Evolutionary conservation across 2,113 vertebrate genomes (phyloP), one percentile per base, ranked within the genome.

Genomic region (Rousettus leschenaultii): DNA sequence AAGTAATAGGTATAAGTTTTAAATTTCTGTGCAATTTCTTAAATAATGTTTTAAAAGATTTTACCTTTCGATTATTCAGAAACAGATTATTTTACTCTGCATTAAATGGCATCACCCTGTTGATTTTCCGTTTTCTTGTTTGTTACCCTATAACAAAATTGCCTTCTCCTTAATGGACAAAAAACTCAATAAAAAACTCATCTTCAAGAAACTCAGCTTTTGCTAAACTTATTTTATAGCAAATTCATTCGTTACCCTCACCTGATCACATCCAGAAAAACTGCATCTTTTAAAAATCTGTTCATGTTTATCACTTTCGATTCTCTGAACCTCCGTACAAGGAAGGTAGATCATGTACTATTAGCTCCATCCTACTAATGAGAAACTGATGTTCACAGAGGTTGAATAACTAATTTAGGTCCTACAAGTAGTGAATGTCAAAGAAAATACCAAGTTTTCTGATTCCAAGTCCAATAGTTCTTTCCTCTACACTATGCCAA

Each of bases 21-120:
- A 74, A 57, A 77, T 61, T 94, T 96, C 21, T 85, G 55, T 82
- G 6, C 53, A 91, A 86, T 51, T 88, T 65, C 55, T 94, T 94
- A 78, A 48, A 74, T 8, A 33, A 61, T 38, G 26, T 86, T 95
- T 91, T 70, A n/a, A 0, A 95, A 70, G 53, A 74, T 66, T 91
- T 92, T 74, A 40, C 55, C 70, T 77, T 83, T 24, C 57, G 61
- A 87, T 82, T 92, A 95, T 80, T 75, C 38, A 77, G 33, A 74
- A 66, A 75, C 5, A 95, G 6, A 85, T 73, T 89, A 26, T 86
- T 91, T 84, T 53, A 65, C 18, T n/a, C 24, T 79, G 12, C 57
- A 79, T 45, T 57, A 89, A 13, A 86, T 3, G 83, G 3, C 68
- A 94, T 1, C 86, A 4, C 38, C 65, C 30, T 40, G 75, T 0